Conservation (phyloP, 2,888 invertebrate genomes). For the Troides oblongomaculatus region DNA sequence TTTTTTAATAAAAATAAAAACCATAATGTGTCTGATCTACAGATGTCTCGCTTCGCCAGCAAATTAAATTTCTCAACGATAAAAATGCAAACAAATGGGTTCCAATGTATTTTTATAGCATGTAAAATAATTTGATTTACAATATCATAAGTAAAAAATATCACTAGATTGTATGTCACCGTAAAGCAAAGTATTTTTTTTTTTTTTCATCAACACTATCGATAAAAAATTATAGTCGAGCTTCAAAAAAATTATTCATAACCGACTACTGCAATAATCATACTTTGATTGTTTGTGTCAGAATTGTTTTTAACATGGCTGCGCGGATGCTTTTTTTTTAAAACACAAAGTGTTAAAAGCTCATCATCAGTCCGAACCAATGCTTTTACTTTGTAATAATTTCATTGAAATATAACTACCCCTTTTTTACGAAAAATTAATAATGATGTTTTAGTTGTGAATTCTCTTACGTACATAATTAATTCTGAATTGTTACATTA, state of each 20-base stretch:
- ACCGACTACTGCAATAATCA: constrained; percentile 15
- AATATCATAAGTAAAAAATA: too few species aligned
- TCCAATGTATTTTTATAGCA: background rate
- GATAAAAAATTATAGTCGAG: background rate
- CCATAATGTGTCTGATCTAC: background rate
- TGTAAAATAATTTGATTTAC: background rate
- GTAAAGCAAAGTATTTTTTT: too few species aligned
- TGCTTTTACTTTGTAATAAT: background rate
- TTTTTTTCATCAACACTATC: too few species aligned
- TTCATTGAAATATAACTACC: too few species aligned
- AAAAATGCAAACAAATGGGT: background rate
- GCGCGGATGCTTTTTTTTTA: constrained; percentile 3
- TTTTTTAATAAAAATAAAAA: background rate
- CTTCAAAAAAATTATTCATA: constrained; percentile 11
- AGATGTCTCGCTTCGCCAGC: background rate
- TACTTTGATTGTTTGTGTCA: constrained; percentile 8
- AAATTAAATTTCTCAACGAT: background rate
- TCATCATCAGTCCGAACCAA: background rate
- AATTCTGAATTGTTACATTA: too few species aligned
- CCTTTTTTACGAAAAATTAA: too few species aligned
- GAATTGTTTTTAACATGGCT: constrained; percentile 12
- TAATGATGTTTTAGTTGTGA: too few species aligned
- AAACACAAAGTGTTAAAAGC: background rate
- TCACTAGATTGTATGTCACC: too few species aligned
- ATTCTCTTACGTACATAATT: too few species aligned